Conservation (phyloP, 2,888 invertebrate species). For the Noctua fimbriata region DNA sequence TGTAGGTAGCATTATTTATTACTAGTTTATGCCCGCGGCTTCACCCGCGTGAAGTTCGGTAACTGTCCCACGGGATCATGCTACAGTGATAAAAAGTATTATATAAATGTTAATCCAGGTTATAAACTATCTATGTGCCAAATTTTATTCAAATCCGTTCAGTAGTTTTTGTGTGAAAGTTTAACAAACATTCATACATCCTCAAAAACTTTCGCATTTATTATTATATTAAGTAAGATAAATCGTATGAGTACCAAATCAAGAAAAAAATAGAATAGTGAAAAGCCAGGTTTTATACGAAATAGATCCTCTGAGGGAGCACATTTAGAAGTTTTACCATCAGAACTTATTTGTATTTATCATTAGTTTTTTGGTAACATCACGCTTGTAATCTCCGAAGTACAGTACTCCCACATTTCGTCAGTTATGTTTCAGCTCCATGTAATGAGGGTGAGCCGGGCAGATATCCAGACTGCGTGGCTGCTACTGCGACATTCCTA, state of each 20-base stretch:
- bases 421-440: background rate
- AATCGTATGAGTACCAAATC: background rate
- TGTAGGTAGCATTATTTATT: background rate
- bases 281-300: background rate
- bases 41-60: too few relatives aligned
- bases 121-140: too few relatives aligned
- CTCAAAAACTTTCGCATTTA: too few relatives aligned
- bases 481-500: background rate
- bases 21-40: too few relatives aligned
- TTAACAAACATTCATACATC: too few relatives aligned
- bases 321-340: background rate
- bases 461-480: background rate
- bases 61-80: too few relatives aligned
- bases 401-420: background rate
- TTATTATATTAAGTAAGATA: too few relatives aligned
- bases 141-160: too few relatives aligned
- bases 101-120: too few relatives aligned
- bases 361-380: background rate
- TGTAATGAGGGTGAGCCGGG: background rate
- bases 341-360: background rate
- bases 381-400: too few relatives aligned
- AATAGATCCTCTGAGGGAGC: background rate
- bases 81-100: too few relatives aligned
- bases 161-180: too few relatives aligned
- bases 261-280: background rate